phyloP scores from a whole-genome alignment of 2,797 vertebrate species.

The Cyprinella venusta region DNA sequence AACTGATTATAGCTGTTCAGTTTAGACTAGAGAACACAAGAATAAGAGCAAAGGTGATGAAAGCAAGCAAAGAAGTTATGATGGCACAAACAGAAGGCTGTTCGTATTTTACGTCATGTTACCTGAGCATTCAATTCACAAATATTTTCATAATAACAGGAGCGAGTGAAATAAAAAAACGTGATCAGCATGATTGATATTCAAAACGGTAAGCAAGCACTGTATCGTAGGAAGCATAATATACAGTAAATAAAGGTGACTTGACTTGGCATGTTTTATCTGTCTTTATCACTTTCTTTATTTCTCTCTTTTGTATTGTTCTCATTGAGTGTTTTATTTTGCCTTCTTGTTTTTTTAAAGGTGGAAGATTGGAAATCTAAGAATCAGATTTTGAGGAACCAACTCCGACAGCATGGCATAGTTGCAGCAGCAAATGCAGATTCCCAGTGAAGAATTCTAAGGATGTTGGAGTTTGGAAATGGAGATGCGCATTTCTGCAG shows the following conservation, averaged over 20 bases:
- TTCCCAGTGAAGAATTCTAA: conserved; percentile 74
- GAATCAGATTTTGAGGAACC: conserved; percentile 81
- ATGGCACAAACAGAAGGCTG: too few species aligned
- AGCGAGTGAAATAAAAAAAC: too few species aligned
- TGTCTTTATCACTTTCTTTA: neutral
- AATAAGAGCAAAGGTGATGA: too few species aligned
- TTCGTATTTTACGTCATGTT: too few species aligned
- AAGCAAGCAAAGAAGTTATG: too few species aligned
- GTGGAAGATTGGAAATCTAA: conserved; percentile 84
- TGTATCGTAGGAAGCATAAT: neutral
- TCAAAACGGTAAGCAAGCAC: too few species aligned
- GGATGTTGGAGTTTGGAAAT: conserved; percentile 49
- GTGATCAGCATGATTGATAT: too few species aligned
- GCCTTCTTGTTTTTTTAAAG: conserved; percentile 60
- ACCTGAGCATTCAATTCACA: too few species aligned
- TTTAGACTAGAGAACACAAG: too few species aligned
- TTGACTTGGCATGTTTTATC: neutral
- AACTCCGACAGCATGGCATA: conserved; percentile 78
- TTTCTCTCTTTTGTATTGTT: neutral
- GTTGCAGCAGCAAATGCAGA: conserved; percentile 77
- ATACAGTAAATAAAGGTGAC: neutral
- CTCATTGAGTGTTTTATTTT: neutral
- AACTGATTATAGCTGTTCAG: too few species aligned
- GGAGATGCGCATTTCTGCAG: conserved; percentile 3
- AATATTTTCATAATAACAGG: too few species aligned